phyloP scores from a whole-genome alignment of 2,888 invertebrate genomes.

The Didymodactylos carnosus region DNA sequence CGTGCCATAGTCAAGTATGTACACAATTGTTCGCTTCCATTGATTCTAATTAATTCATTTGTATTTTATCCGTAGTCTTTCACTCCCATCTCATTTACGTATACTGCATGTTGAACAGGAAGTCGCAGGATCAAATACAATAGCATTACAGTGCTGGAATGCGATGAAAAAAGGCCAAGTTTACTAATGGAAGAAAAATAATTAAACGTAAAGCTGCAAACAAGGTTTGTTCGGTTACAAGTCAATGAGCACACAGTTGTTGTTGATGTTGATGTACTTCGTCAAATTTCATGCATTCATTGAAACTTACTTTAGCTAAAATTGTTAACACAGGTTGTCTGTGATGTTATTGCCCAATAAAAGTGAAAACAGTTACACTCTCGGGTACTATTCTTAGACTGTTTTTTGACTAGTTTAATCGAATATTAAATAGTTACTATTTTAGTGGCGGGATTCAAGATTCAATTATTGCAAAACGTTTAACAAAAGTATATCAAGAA shows the following conservation, averaged over 20 bases:
- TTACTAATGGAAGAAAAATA: constrained; percentile 62
- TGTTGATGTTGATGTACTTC: no score
- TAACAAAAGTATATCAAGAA: constrained; percentile 62
- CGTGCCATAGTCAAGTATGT: background rate
- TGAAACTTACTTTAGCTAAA: no score
- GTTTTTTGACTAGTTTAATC: background rate
- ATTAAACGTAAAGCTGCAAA: constrained; percentile 41
- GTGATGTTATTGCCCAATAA: no score
- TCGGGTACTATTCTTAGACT: no score
- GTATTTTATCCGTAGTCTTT: constrained; percentile 51
- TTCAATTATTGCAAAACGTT: constrained; percentile 36
- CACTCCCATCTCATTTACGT: constrained; percentile 78
- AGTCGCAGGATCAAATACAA: constrained; percentile 82
- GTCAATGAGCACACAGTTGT: no score
- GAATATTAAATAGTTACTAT: no score
- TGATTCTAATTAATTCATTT: background rate
- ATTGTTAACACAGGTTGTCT: no score
- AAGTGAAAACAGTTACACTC: no score
- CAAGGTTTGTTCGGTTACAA: background rate
- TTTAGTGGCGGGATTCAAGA: background rate
- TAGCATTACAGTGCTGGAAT: constrained; percentile 80
- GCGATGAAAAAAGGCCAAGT: constrained; percentile 59
- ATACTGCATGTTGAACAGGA: constrained; percentile 95
- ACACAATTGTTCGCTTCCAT: background rate
- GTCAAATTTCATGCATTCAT: no score